Percentiles rank a stretch among this genome's conserved stretches.
These are phyloP conservation scores for Struthidea cinerea DNA, from an alignment of 2,113 vertebrate species.

Conservation along the genomic window DNA sequence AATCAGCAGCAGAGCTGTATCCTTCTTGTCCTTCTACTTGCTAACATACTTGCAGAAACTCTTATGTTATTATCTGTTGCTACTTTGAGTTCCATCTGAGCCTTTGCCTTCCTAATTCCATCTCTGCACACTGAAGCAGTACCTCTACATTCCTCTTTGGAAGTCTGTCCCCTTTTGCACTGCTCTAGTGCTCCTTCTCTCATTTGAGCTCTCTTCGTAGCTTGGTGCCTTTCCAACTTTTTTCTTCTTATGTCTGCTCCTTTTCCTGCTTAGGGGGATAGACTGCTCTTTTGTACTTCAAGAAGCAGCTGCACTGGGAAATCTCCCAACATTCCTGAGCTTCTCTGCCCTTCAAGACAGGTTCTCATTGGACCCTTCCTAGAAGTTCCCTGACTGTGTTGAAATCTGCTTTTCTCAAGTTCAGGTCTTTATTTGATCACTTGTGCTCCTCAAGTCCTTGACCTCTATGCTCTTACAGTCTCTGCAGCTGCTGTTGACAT, in stretches of 20 bases:
- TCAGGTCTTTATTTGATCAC: neutral
- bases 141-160: neutral
- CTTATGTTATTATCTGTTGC: neutral
- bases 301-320: neutral
- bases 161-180: neutral
- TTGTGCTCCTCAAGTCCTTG: neutral
- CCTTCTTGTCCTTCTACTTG: neutral
- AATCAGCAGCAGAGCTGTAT: neutral
- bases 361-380: neutral
- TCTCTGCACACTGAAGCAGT: neutral
- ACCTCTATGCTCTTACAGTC: neutral
- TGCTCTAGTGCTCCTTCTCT: neutral
- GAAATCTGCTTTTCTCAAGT: neutral
- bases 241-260: neutral
- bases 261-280: neutral
- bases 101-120: neutral
- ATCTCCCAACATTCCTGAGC: neutral
- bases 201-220: neutral
- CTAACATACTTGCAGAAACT: neutral
- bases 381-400: neutral
- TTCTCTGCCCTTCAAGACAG: neutral
- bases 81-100: neutral
- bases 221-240: neutral
- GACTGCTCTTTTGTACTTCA: neutral
- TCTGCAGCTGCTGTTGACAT: neutral